Evolutionary conservation across 2,113 vertebrate genomes (phyloP), one percentile per base, ranked within the genome.

Genomic region (Gnathonemus echidnorhynchus): DNA sequence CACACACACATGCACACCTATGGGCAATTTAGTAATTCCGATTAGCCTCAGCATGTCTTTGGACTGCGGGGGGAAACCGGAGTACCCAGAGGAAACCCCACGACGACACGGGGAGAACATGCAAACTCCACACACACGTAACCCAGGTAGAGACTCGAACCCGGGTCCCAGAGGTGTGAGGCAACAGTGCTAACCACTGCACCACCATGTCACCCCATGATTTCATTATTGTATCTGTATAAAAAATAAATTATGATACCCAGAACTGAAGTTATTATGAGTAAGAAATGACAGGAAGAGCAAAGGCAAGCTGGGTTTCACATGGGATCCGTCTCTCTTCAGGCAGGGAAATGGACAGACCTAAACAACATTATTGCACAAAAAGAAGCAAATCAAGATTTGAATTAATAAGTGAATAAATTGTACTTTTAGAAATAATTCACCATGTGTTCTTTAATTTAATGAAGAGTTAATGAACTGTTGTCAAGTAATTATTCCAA

Each of bases 401-500:
- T 45, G 11, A 8, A 46, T 45, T 42, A 45, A 85, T 85, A n/a
- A 48, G 35, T n/a, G 11, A 85, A 85, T 85, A 45, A 48, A 85
- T 21, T 10, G 3, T 13, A n/a, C 19, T 85, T 45, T n/a, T 10
- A 85, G 21, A 0, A 85, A 48, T 48, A 48, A 85, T 45, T 42
- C 83, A 48, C 83, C 21, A 85, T n/a, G 24, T 85, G 83, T 3
- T 85, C 83, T 48, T 85, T 48, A 85, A 85, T 48, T 85, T 45
- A n/a, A 85, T n/a, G 45, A 85, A 85, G 19, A 24, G 42, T 48
- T 85, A 85, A 85, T 85, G 83, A 85, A 85, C 83, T 85, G 83
- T 85, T 48, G 45, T 48, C 83, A 85, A 48, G 42, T 24, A 85
- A 85, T 85, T 85, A 48, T 85, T 85, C 42, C 3, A 45, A 85